Evolutionary conservation across 2,888 invertebrate genomes (phyloP).

Genomic region (Spilarctia lutea): DNA sequence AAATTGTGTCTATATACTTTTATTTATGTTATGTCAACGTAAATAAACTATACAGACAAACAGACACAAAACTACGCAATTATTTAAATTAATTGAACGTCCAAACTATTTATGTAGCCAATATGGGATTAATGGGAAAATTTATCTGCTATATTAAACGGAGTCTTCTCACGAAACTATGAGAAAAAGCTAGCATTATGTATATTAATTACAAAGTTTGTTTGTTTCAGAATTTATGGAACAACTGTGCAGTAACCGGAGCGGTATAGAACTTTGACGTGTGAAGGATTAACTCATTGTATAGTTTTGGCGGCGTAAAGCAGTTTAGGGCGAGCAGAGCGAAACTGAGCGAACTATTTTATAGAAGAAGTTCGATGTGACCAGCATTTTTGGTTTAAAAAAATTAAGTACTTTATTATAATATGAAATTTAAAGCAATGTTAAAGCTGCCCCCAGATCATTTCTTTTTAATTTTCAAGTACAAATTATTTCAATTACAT

Average conservation of each 20-base stretch:
- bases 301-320: conserved; percentile 17
- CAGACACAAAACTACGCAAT: conserved; percentile 1
- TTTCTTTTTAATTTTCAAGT: neutral
- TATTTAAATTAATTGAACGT: neutral
- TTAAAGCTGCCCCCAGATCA: neutral
- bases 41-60: too few relatives aligned
- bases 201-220: conserved; percentile 20
- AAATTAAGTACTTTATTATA: neutral
- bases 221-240: conserved; percentile 18
- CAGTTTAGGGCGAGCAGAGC: neutral
- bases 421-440: neutral
- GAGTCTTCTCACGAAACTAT: conserved; percentile 10
- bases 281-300: conserved; percentile 20
- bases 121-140: conserved; percentile 13
- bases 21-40: too few relatives aligned
- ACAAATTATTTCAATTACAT: neutral
- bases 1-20: neutral
- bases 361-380: neutral
- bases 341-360: conserved; percentile 5
- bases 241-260: conserved; percentile 12
- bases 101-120: conserved; percentile 14
- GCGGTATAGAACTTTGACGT: conserved; percentile 7
- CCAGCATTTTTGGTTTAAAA: neutral
- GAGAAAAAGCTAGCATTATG: conserved; percentile 9
- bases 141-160: conserved; percentile 9